phyloP scores from a whole-genome alignment of 2,888 invertebrate species.

The Beris morrisii region DNA sequence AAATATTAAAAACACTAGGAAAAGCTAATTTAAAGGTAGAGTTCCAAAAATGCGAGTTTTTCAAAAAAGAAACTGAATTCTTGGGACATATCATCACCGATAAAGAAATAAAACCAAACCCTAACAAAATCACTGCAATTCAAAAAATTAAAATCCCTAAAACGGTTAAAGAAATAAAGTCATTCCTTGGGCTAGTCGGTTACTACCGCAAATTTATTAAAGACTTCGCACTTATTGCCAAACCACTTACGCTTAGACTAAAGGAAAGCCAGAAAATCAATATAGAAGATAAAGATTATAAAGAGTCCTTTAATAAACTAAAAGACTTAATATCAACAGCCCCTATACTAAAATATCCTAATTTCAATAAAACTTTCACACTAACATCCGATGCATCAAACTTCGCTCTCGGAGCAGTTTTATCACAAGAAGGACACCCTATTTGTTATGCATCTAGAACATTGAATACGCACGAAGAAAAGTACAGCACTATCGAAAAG shows the following conservation, averaged over 20 bases:
- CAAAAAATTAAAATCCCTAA: slow-evolving; percentile 39
- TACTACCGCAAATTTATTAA: slow-evolving; percentile 41
- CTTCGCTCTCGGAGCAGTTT: no score
- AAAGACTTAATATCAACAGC: no score
- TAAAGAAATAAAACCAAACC: slow-evolving; percentile 45
- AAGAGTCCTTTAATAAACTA: no score
- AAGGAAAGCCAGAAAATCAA: slow-evolving; percentile 21
- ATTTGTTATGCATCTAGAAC: no score
- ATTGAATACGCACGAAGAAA: no score
- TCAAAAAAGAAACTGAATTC: slow-evolving; percentile 43
- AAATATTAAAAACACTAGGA: slow-evolving; percentile 41
- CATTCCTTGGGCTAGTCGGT: slow-evolving; percentile 37
- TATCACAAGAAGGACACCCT: no score
- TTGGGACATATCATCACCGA: slow-evolving; percentile 46
- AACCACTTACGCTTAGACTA: slow-evolving; percentile 36
- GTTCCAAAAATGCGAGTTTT: slow-evolving; percentile 43
- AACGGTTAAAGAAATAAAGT: slow-evolving; percentile 38
- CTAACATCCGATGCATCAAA: no score
- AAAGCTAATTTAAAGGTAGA: slow-evolving; percentile 43
- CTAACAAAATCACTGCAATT: slow-evolving; percentile 40
- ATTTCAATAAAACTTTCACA: no score
- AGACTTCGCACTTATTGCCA: slow-evolving; percentile 36
- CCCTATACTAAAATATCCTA: no score
- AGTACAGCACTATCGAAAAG: no score
- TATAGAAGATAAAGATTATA: no score